Evolutionary conservation across 2,113 vertebrate species (phyloP).

Genomic region (Festucalex cinctus): DNA sequence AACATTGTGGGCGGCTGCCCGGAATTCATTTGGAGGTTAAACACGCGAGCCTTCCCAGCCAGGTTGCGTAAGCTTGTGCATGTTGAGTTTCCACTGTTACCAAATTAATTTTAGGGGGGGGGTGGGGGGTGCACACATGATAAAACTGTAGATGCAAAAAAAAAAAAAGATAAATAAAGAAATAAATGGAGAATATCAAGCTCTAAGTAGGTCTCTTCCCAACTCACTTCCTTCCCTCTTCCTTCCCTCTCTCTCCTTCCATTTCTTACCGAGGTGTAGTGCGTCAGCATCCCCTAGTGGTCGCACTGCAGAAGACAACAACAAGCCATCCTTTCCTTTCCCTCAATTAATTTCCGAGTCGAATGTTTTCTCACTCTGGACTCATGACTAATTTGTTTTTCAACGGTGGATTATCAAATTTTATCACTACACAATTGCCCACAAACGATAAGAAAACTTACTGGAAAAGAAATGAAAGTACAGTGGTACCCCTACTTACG

Average conservation of each 20-base stretch:
- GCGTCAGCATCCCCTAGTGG: conserved; percentile 63
- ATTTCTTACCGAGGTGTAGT: conserved; percentile 23
- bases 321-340: too few relatives aligned
- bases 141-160: not conserved
- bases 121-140: not conserved
- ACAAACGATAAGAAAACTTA: too few relatives aligned
- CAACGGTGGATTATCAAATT: too few relatives aligned
- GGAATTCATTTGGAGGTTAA: conserved; percentile 11
- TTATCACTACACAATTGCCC: too few relatives aligned
- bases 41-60: not conserved
- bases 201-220: conserved; percentile 31
- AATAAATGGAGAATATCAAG: conserved; percentile 3
- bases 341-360: too few relatives aligned
- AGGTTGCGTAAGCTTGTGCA: conserved; percentile 19
- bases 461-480: too few relatives aligned
- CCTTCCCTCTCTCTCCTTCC: conserved; percentile 18
- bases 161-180: not conserved
- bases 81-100: not conserved
- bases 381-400: too few relatives aligned
- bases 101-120: too few relatives aligned
- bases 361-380: too few relatives aligned
- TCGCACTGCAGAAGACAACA: conserved; percentile 12
- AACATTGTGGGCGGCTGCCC: not conserved
- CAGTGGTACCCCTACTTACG: too few relatives aligned
- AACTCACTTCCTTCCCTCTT: conserved; percentile 20